Evolutionary conservation across 2,888 invertebrate genomes (phyloP).

Genomic region (Cryptus viduatorius): DNA sequence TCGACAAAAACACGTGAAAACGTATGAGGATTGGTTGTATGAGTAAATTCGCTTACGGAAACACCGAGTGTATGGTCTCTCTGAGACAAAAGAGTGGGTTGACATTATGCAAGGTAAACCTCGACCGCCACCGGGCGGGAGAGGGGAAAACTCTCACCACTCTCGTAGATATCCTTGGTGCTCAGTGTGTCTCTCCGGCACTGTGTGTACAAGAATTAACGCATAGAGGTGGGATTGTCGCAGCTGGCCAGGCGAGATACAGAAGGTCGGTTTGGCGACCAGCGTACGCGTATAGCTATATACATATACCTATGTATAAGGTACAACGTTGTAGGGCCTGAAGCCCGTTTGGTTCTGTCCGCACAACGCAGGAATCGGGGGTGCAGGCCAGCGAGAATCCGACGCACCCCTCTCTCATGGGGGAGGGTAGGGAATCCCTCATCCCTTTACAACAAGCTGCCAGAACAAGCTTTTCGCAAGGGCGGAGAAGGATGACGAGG

Average conservation of each 20-base stretch:
- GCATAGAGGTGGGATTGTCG: constrained; percentile 82
- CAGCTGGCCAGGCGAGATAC: constrained; percentile 81
- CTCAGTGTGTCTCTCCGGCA: constrained; percentile 52
- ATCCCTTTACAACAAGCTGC: constrained; percentile 30
- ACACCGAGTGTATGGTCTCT: constrained; percentile 43
- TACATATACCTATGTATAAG: constrained; percentile 35
- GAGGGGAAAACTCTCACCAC: constrained; percentile 66
- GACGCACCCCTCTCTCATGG: constrained; percentile 29
- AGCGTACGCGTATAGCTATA: not conserved
- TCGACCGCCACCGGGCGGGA: constrained; percentile 69
- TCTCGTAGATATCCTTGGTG: constrained; percentile 75
- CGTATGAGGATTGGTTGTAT: constrained; percentile 1
- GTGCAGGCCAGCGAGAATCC: constrained; percentile 36
- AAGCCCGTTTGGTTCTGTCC: constrained; percentile 35
- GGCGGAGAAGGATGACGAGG: constrained; percentile 52
- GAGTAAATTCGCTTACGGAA: constrained; percentile 48
- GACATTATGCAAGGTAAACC: constrained; percentile 81
- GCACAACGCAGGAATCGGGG: constrained; percentile 26
- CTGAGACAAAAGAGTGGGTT: constrained; percentile 66
- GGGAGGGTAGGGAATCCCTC: constrained; percentile 37
- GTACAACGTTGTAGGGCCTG: constrained; percentile 26
- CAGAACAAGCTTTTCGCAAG: constrained; percentile 56
- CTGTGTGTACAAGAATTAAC: constrained; percentile 80
- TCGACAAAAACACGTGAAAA: constrained; percentile 14
- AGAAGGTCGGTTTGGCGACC: constrained; percentile 74